Evolutionary conservation across 1,140 invertebrate genomes (phyloP).

Genomic region (Homalodisca vitripennis): DNA sequence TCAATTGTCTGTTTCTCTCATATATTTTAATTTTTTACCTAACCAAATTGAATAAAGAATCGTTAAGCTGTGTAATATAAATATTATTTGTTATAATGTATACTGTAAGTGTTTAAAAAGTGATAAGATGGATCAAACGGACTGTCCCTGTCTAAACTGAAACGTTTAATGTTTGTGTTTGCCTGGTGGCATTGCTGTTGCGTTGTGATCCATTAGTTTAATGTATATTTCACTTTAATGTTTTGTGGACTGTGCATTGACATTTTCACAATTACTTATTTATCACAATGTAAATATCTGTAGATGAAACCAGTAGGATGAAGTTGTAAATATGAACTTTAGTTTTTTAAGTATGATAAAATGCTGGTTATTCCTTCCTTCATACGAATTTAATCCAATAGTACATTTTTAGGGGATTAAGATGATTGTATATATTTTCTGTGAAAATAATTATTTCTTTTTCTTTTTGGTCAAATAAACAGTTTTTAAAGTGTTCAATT

Average conservation of each 20-base stretch:
- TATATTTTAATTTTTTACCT: background rate
- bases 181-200: background rate
- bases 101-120: too few relatives aligned
- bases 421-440: conserved; percentile 35
- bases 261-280: conserved; percentile 21
- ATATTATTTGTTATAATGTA: conserved; percentile 14
- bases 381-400: conserved; percentile 35
- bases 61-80: background rate
- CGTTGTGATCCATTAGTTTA: conserved; percentile 12
- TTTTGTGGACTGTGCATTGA: conserved; percentile 23
- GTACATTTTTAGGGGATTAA: conserved; percentile 34
- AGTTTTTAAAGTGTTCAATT: conserved; percentile 36
- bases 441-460: conserved; percentile 31
- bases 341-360: conserved; percentile 20
- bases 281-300: conserved; percentile 31
- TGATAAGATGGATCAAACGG: background rate
- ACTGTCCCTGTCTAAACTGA: background rate
- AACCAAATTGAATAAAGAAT: background rate
- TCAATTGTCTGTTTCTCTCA: background rate
- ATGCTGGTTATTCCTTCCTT: conserved; percentile 29
- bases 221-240: conserved; percentile 15
- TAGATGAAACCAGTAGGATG: conserved; percentile 20
- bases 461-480: conserved; percentile 24
- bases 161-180: background rate
- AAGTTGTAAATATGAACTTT: conserved; percentile 32